Percentiles rank a stretch among this genome's conserved stretches.
Evolutionary conservation across 2,797 vertebrate genomes (phyloP).

Genomic region (Bradypodion ventrale): DNA sequence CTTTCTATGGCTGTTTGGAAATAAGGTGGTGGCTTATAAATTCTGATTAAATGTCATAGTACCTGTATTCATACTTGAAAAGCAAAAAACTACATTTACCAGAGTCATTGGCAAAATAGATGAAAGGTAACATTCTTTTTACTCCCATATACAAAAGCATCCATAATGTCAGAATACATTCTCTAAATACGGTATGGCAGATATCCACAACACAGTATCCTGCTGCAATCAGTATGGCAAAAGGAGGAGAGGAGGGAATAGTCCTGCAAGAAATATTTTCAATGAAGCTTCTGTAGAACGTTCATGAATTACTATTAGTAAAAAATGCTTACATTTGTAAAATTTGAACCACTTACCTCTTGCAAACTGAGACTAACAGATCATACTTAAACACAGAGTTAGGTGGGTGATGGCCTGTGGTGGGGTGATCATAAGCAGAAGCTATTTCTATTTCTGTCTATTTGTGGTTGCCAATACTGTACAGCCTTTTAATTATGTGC

Average conservation of each 20-base stretch:
- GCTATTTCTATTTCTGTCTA: not conserved
- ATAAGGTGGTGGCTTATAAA: not conserved
- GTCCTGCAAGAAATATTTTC: not conserved
- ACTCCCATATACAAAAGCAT: not conserved
- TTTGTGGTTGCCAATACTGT: not conserved
- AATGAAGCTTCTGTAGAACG: not conserved
- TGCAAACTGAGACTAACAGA: not conserved
- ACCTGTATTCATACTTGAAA: not conserved
- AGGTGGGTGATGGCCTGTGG: not conserved
- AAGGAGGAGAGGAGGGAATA: too few species aligned
- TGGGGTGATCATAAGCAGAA: not conserved
- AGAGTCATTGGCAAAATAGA: not conserved
- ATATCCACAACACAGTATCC: not conserved
- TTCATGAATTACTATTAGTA: not conserved
- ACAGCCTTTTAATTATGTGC: not conserved
- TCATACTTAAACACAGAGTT: not conserved
- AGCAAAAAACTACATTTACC: slow-evolving; percentile 17
- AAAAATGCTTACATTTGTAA: not conserved
- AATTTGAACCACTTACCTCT: not conserved
- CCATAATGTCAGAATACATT: not conserved
- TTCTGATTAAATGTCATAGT: slow-evolving; percentile 29
- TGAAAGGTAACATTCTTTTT: not conserved
- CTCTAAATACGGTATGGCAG: not conserved
- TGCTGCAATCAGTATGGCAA: not conserved
- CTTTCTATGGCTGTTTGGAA: not conserved